A percentile compares a stretch with the other conserved stretches of the same genome.
phyloP scores from a whole-genome alignment of 1,140 invertebrate genomes.

The Xylocopa sonorina region DNA sequence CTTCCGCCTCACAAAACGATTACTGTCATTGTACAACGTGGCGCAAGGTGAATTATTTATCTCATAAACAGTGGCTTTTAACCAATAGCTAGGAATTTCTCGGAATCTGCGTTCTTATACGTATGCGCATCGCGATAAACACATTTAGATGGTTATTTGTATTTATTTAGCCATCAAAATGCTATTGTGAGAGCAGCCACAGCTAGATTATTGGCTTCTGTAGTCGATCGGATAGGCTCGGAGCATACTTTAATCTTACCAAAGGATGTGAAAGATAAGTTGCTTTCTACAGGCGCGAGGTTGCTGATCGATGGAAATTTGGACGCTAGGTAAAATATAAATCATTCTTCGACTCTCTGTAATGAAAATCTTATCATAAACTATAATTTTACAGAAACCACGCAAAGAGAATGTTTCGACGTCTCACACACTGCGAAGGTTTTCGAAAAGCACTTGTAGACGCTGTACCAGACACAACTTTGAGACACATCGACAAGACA shows the following conservation, averaged over 20 bases:
- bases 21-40: constrained; percentile 84
- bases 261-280: constrained; percentile 90
- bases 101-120: no score
- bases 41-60: constrained; percentile 83
- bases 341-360: neutral
- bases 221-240: constrained; percentile 88
- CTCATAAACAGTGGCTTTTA: no score
- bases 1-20: constrained; percentile 84
- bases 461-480: constrained; percentile 85
- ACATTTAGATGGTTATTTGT: neutral
- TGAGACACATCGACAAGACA: constrained; percentile 87
- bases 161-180: constrained; percentile 91
- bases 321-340: constrained; percentile 87
- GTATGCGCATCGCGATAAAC: no score
- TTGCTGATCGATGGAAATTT: constrained; percentile 93
- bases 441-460: constrained; percentile 86
- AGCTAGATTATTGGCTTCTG: constrained; percentile 88
- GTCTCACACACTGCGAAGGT: constrained; percentile 84
- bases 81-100: no score
- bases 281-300: constrained; percentile 90
- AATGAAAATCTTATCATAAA: neutral
- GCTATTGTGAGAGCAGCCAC: constrained; percentile 91
- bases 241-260: constrained; percentile 88
- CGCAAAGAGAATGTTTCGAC: constrained; percentile 86
- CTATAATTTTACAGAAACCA: constrained; percentile 82